Evolutionary conservation across 2,113 vertebrate genomes (phyloP), one percentile per base, ranked within the genome.

Genomic region (Narcine bancroftii): DNA sequence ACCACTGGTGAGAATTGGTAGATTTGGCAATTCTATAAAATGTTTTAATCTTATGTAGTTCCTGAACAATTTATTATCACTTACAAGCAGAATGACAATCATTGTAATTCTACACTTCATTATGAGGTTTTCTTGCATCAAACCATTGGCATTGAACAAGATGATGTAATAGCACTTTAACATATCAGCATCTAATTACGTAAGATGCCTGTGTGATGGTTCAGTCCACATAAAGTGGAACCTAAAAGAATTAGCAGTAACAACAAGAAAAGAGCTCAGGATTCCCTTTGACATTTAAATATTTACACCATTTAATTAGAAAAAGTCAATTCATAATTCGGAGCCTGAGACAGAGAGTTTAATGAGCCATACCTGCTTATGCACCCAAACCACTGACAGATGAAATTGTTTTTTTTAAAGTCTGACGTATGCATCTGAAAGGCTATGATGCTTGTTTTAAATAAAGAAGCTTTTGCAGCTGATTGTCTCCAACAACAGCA

Each of bases 141-240:
- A 39, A 24, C 87, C 87, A 91, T 91, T 91, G 69, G 63, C 63
- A 91, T 21, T 39, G 53, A 91, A 91, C 39, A 91, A 45, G 60
- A 63, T 91, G 87, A 66, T 66, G 7, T 91, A 63, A 91, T 42
- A 63, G 63, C 60, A 91, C 87, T 66, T n/a, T 91, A 91, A 91
- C 63, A n/a, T 33, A 91, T 69, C 87, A 91, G 60, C 87, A 66
- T 6, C 26, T 91, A 66, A 91, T 91, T 66, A 65, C 26, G 11
- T 91, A 10, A 45, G 36, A 65, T 91, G 63, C 60, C 87, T 11
- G 24, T 66, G 60, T 91, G 87, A 91, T 91, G 87, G 60, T 91
- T 63, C 45, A 56, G 63, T 69, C 69, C 60, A 91, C 60, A 42
- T 91, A 91, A 91, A 91, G 63, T 45, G 39, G 36, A 91, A 45